Evolutionary conservation across 2,797 vertebrate species (phyloP), one percentile per base, ranked within the genome.

Genomic region (Dipus sagitta): DNA sequence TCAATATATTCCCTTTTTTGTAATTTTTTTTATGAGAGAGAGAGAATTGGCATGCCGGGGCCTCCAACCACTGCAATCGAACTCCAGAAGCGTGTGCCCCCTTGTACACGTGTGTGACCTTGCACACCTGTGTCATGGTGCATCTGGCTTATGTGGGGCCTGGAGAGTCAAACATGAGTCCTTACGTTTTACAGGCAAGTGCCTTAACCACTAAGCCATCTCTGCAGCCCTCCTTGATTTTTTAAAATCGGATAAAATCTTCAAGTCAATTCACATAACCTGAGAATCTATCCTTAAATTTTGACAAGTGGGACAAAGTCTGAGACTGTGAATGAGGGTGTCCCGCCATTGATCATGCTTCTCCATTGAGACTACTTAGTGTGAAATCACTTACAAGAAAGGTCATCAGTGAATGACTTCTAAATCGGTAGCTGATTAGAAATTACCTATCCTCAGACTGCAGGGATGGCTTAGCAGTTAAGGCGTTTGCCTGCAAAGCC

Each of bases 311-410:
- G 32, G 95, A 60, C 12, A 32, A 79, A 78, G 9, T 28, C 47
- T 70, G 12, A 6, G 60, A 67, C 62, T 79, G 60, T 78, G 4
- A 21, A 21, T 32, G 76, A 11, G 23, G n/a, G 6, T 30, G 13
- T n/a, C 68, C 47, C 88, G 23, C 82, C 38, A 52, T 1, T 13
- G 32, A 68, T 28, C 0, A 34, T 0, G 52, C 8, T 52, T 84
- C 65, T 78, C 21, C 11, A 70, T 21, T 20, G 20, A 89, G 47
- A 60, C 8, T 47, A 60, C n/a, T 47, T 83, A 82, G 87, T 26
- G 24, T 71, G 38, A 93, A 96, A 86, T 82, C 17, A 87, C n/a
- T 68, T 26, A 68, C 20, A 60, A 52, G 87, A 80, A 76, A 90
- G 34, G 15, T 75, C 79, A 90, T 52, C 58, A 68, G 67, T 20